Evolutionary conservation across 2,888 invertebrate genomes (phyloP).

Genomic region (Rhingia rostrata): DNA sequence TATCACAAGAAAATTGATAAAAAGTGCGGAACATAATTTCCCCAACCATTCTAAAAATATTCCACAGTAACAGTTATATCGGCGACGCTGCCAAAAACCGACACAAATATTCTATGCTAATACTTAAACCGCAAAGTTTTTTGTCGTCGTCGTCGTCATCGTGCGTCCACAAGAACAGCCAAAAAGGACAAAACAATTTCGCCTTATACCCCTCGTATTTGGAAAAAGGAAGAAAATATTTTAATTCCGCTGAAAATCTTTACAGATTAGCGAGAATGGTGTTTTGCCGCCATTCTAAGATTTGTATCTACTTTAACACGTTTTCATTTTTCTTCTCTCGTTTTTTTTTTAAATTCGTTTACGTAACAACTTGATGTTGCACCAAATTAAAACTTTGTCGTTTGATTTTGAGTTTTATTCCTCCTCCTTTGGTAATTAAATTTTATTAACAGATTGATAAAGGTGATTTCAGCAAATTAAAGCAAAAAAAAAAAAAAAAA

Average conservation of each 20-base stretch:
- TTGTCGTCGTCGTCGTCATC: slow-evolving; percentile 26
- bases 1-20: slow-evolving; percentile 72
- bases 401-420: slow-evolving; percentile 60
- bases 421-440: slow-evolving; percentile 65
- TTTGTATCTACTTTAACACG: slow-evolving; percentile 41
- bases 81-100: slow-evolving; percentile 46
- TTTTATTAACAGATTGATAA: slow-evolving; percentile 72
- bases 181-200: slow-evolving; percentile 21
- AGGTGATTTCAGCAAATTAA: slow-evolving; percentile 69
- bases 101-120: slow-evolving; percentile 66
- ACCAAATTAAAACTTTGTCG: slow-evolving; percentile 74
- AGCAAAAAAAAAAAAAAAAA: slow-evolving; percentile 62
- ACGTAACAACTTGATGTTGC: slow-evolving; percentile 69
- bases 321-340: slow-evolving; percentile 1
- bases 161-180: slow-evolving; percentile 28
- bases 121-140: slow-evolving; percentile 69
- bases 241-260: slow-evolving; percentile 73
- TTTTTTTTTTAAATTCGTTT: slow-evolving; percentile 34
- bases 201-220: background rate
- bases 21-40: slow-evolving; percentile 60
- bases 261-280: slow-evolving; percentile 64
- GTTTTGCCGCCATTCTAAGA: slow-evolving; percentile 66
- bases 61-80: slow-evolving; percentile 7
- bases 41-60: slow-evolving; percentile 15
- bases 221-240: slow-evolving; percentile 30